Conservation (phyloP, 2,797 vertebrate species). For the Chaetodon trifasciatus region DNA sequence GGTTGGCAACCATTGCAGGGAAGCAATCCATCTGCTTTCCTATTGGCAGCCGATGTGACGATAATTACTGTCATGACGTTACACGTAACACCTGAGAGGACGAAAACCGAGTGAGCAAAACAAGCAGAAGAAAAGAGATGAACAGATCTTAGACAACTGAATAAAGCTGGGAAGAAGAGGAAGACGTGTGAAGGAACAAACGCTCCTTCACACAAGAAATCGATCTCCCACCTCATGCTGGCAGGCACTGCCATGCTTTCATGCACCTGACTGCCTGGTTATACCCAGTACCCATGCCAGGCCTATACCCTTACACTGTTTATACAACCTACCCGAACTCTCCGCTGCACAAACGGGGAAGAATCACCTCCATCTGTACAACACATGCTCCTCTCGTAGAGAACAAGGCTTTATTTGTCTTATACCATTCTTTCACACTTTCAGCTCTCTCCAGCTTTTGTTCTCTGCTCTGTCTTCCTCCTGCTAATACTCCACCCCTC, state of each 20-base stretch:
- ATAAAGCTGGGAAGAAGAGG: slow-evolving; percentile 1
- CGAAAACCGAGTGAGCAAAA: background rate
- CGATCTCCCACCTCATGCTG: slow-evolving; percentile 37
- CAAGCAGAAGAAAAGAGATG: slow-evolving; percentile 6
- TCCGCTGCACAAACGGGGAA: slow-evolving; percentile 18
- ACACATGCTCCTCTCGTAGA: slow-evolving; percentile 64
- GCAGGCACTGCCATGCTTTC: slow-evolving; percentile 18
- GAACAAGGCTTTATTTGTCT: slow-evolving; percentile 67
- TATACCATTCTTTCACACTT: slow-evolving; percentile 61
- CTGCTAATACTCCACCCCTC: slow-evolving; percentile 3
- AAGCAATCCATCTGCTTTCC: background rate
- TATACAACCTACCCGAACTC: slow-evolving; percentile 36
- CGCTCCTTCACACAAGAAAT: background rate
- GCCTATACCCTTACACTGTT: slow-evolving; percentile 17
- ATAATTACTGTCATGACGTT: background rate
- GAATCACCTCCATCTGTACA: slow-evolving; percentile 73
- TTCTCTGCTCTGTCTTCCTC: slow-evolving; percentile 26
- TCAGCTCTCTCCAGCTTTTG: slow-evolving; percentile 32
- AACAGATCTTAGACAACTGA: background rate
- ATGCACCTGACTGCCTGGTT: slow-evolving; percentile 54
- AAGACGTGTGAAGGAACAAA: slow-evolving; percentile 25
- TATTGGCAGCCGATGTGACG: background rate
- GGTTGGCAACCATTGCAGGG: background rate
- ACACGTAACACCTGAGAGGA: background rate
- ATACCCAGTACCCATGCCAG: slow-evolving; percentile 32